Conservation (phyloP, 2,113 vertebrate species). For the Equus przewalskii region DNA sequence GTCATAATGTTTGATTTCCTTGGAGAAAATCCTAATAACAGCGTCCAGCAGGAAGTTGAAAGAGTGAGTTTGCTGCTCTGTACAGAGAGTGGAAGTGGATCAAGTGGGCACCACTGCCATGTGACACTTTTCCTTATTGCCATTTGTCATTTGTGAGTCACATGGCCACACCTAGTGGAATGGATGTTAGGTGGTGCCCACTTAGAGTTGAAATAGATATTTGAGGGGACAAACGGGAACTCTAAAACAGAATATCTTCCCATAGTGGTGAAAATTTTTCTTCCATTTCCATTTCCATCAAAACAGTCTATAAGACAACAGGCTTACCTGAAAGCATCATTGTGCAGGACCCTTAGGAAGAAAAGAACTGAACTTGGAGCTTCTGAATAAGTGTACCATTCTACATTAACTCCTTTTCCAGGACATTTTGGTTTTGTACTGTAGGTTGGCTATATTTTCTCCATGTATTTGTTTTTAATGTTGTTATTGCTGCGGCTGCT, state of each 20-base stretch:
- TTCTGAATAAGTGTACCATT: neutral
- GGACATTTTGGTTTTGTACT: constrained; percentile 37
- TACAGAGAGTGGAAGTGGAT: neutral
- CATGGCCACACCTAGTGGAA: neutral
- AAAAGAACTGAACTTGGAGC: neutral
- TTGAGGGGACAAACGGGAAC: neutral
- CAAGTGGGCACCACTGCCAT: neutral
- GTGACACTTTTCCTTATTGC: neutral
- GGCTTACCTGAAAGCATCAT: neutral
- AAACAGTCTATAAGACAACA: neutral
- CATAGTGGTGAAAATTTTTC: neutral
- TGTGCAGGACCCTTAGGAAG: neutral
- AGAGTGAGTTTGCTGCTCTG: neutral
- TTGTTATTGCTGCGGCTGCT: constrained; percentile 10
- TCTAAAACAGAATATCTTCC: neutral
- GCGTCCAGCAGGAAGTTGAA: neutral
- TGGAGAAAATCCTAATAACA: neutral
- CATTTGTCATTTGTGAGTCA: too few relatives aligned
- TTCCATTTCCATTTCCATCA: neutral
- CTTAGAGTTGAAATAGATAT: neutral
- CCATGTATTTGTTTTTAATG: constrained; percentile 51
- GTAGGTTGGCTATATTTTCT: constrained; percentile 35
- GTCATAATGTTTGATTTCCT: neutral
- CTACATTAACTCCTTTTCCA: neutral
- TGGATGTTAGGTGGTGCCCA: neutral